Percentiles rank a stretch among this genome's conserved stretches.
Evolutionary conservation across 2,888 invertebrate genomes (phyloP).

Genomic region (Megaustenia siamemsis): DNA sequence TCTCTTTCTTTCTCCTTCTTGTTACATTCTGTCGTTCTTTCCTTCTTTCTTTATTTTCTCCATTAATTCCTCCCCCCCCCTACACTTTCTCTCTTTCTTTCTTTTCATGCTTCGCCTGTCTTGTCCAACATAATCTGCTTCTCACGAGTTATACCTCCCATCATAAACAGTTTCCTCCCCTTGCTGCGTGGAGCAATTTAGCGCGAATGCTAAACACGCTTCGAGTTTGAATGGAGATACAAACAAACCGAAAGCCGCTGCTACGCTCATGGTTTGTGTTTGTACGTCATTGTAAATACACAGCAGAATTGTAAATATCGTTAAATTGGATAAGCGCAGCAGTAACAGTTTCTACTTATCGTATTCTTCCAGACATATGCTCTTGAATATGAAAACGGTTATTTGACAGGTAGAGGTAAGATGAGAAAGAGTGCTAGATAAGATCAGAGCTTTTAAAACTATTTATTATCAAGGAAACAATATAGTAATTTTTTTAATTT

Average conservation of each 20-base stretch:
- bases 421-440: too few relatives aligned
- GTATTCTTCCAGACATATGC: not conserved
- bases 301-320: not conserved
- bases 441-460: too few relatives aligned
- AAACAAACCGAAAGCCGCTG: not conserved
- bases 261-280: not conserved
- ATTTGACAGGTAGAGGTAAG: too few relatives aligned
- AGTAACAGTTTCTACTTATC: not conserved
- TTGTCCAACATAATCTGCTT: not conserved
- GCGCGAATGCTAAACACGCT: not conserved
- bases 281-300: not conserved
- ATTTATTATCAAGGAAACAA: too few relatives aligned
- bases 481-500: too few relatives aligned
- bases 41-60: not conserved
- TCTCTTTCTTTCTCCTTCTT: not conserved
- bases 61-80: not conserved
- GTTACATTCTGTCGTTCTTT: not conserved
- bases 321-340: not conserved
- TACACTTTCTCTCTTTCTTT: not conserved
- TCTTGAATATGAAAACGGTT: too few relatives aligned
- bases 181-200: not conserved
- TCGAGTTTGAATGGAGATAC: not conserved
- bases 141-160: not conserved
- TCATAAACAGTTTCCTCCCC: not conserved
- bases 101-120: not conserved